Evolutionary conservation across 2,113 vertebrate species (phyloP).

Genomic region (Hippocampus barbouri): DNA sequence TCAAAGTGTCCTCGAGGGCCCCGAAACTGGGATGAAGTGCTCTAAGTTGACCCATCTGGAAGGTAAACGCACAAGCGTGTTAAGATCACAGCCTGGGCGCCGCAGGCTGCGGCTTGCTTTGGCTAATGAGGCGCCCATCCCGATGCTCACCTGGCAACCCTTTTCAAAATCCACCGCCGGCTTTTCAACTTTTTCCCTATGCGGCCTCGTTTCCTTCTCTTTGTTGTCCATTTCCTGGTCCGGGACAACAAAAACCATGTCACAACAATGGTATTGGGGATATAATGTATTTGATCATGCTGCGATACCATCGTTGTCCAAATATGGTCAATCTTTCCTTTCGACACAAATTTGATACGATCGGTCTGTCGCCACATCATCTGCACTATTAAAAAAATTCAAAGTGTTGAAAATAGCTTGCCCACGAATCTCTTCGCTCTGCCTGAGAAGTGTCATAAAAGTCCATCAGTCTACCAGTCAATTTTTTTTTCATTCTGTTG

Average conservation of each 20-base stretch:
- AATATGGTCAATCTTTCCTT: too few species aligned
- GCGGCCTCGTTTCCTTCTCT: background rate
- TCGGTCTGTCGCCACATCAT: too few species aligned
- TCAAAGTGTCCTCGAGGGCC: constrained; percentile 47
- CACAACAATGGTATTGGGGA: background rate
- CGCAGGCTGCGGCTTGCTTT: constrained; percentile 55
- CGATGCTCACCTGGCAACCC: constrained; percentile 46
- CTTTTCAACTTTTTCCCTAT: background rate
- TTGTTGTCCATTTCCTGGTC: background rate
- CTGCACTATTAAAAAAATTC: too few species aligned
- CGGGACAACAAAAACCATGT: background rate
- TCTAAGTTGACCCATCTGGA: constrained; percentile 59
- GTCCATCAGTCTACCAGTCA: too few species aligned
- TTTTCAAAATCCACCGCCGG: background rate
- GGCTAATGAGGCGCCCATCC: constrained; percentile 54
- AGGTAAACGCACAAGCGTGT: constrained; percentile 56
- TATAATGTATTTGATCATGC: too few species aligned
- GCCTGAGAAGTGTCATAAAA: too few species aligned
- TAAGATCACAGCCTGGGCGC: constrained; percentile 48
- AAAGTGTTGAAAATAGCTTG: too few species aligned
- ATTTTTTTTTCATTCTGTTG: too few species aligned
- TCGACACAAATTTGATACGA: too few species aligned
- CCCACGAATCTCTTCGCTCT: too few species aligned
- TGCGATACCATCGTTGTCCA: too few species aligned
- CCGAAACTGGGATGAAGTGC: constrained; percentile 15